Evolutionary conservation across 2,113 vertebrate species (phyloP).

Genomic region (Sinocyclocheilus maitianheensis): DNA sequence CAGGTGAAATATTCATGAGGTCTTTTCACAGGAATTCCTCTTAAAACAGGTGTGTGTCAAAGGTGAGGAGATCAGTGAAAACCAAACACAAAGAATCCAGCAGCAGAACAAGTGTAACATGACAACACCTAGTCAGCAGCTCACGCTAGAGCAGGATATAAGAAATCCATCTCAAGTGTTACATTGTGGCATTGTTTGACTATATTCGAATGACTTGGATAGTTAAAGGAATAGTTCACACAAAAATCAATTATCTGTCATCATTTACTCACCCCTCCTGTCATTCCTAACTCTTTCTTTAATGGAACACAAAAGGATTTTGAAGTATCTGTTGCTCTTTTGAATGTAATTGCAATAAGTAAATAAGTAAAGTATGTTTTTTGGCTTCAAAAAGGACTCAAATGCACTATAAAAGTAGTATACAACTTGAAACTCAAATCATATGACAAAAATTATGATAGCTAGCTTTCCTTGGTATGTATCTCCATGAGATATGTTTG

Average conservation of each 20-base stretch:
- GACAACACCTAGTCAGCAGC: slow-evolving; percentile 33
- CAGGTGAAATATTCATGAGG: slow-evolving; percentile 69
- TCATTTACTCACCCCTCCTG: background rate
- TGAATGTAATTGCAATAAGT: too few species aligned
- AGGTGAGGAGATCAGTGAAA: slow-evolving; percentile 52
- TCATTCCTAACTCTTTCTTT: background rate
- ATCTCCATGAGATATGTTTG: background rate
- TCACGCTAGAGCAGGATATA: background rate
- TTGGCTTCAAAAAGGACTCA: too few species aligned
- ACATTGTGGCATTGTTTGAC: background rate
- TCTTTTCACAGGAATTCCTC: slow-evolving; percentile 64
- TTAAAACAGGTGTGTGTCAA: slow-evolving; percentile 65
- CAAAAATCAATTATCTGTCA: background rate
- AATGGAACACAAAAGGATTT: background rate
- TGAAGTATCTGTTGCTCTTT: background rate
- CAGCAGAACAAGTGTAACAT: slow-evolving; percentile 3
- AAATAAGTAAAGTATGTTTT: too few species aligned
- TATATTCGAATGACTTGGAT: background rate
- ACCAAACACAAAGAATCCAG: slow-evolving; percentile 18
- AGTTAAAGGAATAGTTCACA: background rate
- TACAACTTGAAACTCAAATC: too few species aligned
- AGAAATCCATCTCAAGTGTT: background rate
- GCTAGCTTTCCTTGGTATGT: background rate
- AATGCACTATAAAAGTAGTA: too few species aligned
- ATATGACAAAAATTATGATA: background rate